Conservation (phyloP, 2,797 vertebrate species). For the Erpetoichthys calabaricus region DNA sequence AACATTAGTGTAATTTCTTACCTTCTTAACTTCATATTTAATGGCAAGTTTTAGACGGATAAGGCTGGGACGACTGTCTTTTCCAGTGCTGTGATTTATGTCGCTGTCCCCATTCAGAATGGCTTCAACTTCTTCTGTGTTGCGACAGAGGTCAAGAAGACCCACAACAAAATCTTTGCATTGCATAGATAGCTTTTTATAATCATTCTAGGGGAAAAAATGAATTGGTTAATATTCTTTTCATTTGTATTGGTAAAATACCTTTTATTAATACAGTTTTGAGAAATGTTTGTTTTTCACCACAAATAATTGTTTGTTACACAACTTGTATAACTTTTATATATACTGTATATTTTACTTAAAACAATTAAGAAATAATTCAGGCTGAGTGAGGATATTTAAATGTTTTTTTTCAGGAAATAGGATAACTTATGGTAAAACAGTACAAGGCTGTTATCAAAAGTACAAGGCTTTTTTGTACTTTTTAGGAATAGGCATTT, state of each 20-base stretch:
- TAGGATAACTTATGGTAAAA: too few species aligned
- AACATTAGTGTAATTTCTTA: slow-evolving; percentile 31
- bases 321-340: too few species aligned
- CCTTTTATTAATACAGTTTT: not conserved
- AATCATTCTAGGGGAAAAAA: slow-evolving; percentile 70
- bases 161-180: slow-evolving; percentile 97
- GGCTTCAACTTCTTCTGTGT: slow-evolving; percentile 93
- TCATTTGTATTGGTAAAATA: not conserved
- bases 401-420: too few species aligned
- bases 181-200: slow-evolving; percentile 85
- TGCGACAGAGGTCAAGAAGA: slow-evolving; percentile 89
- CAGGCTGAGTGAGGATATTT: too few species aligned
- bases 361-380: too few species aligned
- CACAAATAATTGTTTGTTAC: too few species aligned
- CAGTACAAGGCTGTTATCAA: too few species aligned
- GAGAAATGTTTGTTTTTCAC: not conserved
- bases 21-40: slow-evolving; percentile 97
- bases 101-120: slow-evolving; percentile 85
- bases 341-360: too few species aligned
- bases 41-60: slow-evolving; percentile 89
- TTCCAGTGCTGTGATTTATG: slow-evolving; percentile 42
- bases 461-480: too few species aligned
- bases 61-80: slow-evolving; percentile 64
- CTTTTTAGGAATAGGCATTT: too few species aligned
- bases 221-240: slow-evolving; percentile 8